Evolutionary conservation across 2,888 invertebrate species (phyloP).

Genomic region (Ypsolopha sequella): DNA sequence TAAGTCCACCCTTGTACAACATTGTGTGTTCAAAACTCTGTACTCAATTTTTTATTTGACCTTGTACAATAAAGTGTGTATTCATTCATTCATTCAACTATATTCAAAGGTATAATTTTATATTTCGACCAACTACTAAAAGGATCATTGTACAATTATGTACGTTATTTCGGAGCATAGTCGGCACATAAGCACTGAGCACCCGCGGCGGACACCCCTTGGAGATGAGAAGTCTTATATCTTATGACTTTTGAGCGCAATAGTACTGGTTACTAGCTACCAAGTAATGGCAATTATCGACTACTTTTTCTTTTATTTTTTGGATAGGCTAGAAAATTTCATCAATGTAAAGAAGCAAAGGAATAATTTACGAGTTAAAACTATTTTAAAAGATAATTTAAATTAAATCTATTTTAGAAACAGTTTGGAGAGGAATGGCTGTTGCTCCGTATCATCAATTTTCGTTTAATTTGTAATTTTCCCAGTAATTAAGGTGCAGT

Average conservation of each 20-base stretch:
- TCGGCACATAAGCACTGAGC: constrained; percentile 2
- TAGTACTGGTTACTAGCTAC: neutral
- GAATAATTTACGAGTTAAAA: neutral
- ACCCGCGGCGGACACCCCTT: constrained; percentile 9
- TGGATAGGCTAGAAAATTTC: too few relatives aligned
- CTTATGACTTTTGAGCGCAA: constrained; percentile 5
- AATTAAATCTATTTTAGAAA: neutral
- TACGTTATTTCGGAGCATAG: too few relatives aligned
- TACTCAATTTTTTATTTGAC: too few relatives aligned
- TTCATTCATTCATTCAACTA: too few relatives aligned
- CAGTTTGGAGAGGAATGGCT: neutral
- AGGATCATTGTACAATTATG: too few relatives aligned
- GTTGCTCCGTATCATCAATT: constrained; percentile 30
- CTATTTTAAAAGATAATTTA: neutral
- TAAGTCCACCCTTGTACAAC: too few relatives aligned
- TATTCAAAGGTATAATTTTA: too few relatives aligned
- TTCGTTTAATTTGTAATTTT: constrained; percentile 66
- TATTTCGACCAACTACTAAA: too few relatives aligned
- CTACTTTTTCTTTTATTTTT: neutral
- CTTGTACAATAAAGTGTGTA: too few relatives aligned
- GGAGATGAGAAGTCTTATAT: constrained; percentile 10
- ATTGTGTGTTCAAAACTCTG: too few relatives aligned
- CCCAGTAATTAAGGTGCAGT: constrained; percentile 61
- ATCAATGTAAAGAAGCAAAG: neutral
- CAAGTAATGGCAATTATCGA: neutral